Conservation (phyloP, 2,113 vertebrate species). For the Nibea albiflora region DNA sequence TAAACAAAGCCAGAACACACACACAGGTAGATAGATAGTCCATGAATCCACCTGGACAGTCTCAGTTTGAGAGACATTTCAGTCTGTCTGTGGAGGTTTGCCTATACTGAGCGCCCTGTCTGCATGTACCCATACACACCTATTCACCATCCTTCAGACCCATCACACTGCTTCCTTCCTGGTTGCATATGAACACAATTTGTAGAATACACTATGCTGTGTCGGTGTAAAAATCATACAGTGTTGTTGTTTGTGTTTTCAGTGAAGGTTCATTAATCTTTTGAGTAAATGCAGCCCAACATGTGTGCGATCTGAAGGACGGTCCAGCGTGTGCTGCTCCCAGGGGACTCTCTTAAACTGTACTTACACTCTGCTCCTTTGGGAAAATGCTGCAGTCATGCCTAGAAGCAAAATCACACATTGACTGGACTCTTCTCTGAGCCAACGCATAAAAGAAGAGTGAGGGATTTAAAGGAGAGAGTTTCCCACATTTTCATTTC, state of each 20-base stretch:
- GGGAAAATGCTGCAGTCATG: neutral
- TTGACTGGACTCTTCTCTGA: neutral
- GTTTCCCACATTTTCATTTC: neutral
- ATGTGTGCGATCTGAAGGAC: neutral
- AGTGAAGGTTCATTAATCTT: slow-evolving; percentile 9
- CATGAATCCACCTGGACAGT: too few species aligned
- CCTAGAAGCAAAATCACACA: slow-evolving; percentile 6
- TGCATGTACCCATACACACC: too few species aligned
- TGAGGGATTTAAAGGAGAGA: neutral
- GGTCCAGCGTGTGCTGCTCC: neutral
- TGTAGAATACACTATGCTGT: neutral
- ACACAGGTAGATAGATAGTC: too few species aligned
- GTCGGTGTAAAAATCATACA: neutral
- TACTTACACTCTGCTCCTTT: slow-evolving; percentile 22
- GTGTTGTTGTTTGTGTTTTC: neutral
- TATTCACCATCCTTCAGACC: neutral
- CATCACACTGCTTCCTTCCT: neutral
- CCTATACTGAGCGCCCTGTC: too few species aligned
- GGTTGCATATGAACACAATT: neutral
- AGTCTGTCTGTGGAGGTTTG: too few species aligned
- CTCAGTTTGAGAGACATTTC: too few species aligned
- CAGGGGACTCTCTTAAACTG: slow-evolving; percentile 7
- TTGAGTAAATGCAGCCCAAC: neutral
- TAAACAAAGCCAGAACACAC: too few species aligned
- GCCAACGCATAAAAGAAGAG: neutral